phyloP scores from a whole-genome alignment of 1,140 invertebrate species.

The Drosophila ogumai region DNA sequence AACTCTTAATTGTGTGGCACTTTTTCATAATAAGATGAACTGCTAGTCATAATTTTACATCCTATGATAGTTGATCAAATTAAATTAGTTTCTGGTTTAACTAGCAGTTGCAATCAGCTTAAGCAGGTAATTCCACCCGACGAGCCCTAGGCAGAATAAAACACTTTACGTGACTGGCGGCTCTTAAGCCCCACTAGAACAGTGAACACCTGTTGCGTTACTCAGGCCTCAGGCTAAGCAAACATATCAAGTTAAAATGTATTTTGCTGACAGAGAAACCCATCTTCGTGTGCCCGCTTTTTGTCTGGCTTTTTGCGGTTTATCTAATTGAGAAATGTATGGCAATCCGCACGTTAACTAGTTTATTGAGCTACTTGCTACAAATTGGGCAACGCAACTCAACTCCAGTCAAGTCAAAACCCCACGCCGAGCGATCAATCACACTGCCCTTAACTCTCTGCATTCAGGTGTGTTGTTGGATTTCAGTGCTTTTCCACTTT shows the following conservation, averaged over 20 bases:
- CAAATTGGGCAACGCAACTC: conserved; percentile 62
- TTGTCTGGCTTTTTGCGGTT: conserved; percentile 38
- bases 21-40: neutral
- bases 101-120: conserved; percentile 12
- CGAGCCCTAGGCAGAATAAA: conserved; percentile 2
- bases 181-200: conserved; percentile 14
- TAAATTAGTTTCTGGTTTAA: conserved; percentile 10
- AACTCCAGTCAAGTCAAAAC: conserved; percentile 5
- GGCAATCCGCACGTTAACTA: conserved; percentile 17
- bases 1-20: neutral
- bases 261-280: conserved; percentile 14
- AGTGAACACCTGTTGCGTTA: conserved; percentile 21
- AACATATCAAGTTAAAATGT: conserved; percentile 36
- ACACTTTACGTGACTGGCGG: conserved; percentile 25
- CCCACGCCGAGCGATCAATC: conserved; percentile 19
- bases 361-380: conserved; percentile 51
- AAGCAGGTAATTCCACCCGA: conserved; percentile 11
- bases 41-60: neutral
- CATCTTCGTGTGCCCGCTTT: conserved; percentile 22
- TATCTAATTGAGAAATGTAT: conserved; percentile 70
- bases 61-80: neutral
- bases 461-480: conserved; percentile 17
- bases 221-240: neutral
- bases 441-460: conserved; percentile 34
- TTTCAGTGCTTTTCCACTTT: conserved; percentile 36